Base-by-base conservation (phyloP, 2,888 invertebrate species). In the Epicampocera succincta region DNA sequence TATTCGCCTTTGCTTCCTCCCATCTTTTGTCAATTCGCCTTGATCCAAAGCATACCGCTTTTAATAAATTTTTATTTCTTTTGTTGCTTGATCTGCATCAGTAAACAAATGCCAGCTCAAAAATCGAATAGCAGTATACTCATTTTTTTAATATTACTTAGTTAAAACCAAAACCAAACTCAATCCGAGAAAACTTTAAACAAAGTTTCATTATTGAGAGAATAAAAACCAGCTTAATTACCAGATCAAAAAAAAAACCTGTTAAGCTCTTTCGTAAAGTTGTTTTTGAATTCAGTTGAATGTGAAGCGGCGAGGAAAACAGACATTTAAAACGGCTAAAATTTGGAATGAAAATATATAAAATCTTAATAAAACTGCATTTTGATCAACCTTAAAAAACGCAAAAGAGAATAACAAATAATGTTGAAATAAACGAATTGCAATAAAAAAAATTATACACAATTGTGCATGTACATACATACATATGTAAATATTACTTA, bases 231-330 rank as follows among this genome's bases (percentile, higher is more conserved):
- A 68, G 60, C 42, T 44, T 29, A 65, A 68, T 75, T 72, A 72
- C 73, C 77, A 82, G 80, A 75, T 77, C 76, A 52, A 54, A 58
- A 21, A 12, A 2, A 73, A 68, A 85, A 85, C 85, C 76, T 86
- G 83, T 85, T 85, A 87, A 88, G 87, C 87, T 86, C 87, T 87
- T 88, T 87, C 85, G 88, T 86, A 87, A 86, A 86, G 86, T 33
- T 8, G 33, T 86, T 89, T 87, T 83, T 85, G 85, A 85, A 86
- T 85, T 89, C 87, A 89, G 89, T 89, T 89, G 89, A 87, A 87
- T 89, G 86, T 86, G 87, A 87, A 88, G 85, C 89, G 88, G 87
- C 87, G 87, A 85, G 85, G 86, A 86, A 86, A 86, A 86, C 88
- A 86, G 88, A 86, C 88, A 89, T 89, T 78, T 81, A 80, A 71